Evolutionary conservation across 2,888 invertebrate genomes (phyloP).

Genomic region (Ormyrus pomaceus): DNA sequence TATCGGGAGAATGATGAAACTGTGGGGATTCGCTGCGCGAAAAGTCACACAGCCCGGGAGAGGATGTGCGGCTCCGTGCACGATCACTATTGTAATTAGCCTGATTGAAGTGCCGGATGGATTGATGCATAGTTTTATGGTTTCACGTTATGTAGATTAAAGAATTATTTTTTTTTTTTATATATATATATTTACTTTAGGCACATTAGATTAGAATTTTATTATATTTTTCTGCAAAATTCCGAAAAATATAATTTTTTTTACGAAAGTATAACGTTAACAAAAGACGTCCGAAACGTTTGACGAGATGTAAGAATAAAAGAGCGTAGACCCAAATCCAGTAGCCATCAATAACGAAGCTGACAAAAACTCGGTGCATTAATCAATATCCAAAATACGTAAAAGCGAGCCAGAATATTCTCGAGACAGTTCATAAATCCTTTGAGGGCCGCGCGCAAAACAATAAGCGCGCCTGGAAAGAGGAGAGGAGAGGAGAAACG

Average conservation of each 20-base stretch:
- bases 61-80: constrained; percentile 48
- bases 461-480: background rate
- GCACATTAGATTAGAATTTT: too few relatives aligned
- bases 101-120: background rate
- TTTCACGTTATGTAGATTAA: too few relatives aligned
- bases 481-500: background rate
- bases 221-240: too few relatives aligned
- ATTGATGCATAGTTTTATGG: background rate
- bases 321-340: too few relatives aligned
- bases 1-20: background rate
- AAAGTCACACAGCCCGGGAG: constrained; percentile 4
- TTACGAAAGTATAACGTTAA: too few relatives aligned
- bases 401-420: constrained; percentile 1
- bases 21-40: background rate
- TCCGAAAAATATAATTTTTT: too few relatives aligned
- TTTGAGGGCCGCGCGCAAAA: background rate
- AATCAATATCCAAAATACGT: constrained; percentile 7
- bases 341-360: background rate
- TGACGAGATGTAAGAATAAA: too few relatives aligned
- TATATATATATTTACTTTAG: too few relatives aligned
- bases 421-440: constrained; percentile 28
- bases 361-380: background rate
- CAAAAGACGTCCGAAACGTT: too few relatives aligned
- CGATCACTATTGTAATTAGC: constrained; percentile 43
- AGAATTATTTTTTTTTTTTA: too few relatives aligned